phyloP scores from a whole-genome alignment of 1,140 invertebrate genomes.

The Ridgeia piscesae region DNA sequence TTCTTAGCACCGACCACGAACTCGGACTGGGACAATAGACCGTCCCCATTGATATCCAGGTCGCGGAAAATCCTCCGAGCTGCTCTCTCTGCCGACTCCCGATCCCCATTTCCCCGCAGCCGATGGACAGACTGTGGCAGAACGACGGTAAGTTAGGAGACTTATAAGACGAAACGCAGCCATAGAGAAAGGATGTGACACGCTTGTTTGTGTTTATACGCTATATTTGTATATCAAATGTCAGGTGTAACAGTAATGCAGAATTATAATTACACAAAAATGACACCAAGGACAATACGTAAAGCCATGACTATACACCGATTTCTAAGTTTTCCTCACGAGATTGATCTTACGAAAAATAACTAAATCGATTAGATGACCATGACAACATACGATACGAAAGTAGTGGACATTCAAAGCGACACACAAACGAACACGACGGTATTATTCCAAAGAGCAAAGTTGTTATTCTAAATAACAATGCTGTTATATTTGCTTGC shows the following conservation, averaged over 20 bases:
- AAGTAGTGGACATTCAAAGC: neutral
- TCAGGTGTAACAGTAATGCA: neutral
- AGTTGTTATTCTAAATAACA: too few relatives aligned
- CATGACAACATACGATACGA: neutral
- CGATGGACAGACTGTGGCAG: neutral
- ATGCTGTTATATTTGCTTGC: too few relatives aligned
- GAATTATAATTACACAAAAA: neutral
- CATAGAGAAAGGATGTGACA: too few relatives aligned
- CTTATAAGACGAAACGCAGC: neutral
- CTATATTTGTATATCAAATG: neutral
- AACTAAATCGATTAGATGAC: too few relatives aligned
- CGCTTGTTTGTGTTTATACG: neutral
- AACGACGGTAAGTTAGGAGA: neutral
- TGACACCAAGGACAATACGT: too few relatives aligned
- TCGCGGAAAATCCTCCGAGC: neutral
- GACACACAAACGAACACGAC: neutral
- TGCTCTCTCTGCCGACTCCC: neutral
- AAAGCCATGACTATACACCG: too few relatives aligned
- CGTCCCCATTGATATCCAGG: neutral
- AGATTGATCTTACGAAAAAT: too few relatives aligned
- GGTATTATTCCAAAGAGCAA: too few relatives aligned
- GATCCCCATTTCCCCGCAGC: neutral
- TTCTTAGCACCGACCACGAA: neutral
- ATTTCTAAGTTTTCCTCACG: too few relatives aligned
- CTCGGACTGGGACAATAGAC: neutral